These are phyloP conservation scores for Taeniopygia guttata DNA, from an alignment of 2,797 vertebrate species.

Conservation along the genomic window DNA sequence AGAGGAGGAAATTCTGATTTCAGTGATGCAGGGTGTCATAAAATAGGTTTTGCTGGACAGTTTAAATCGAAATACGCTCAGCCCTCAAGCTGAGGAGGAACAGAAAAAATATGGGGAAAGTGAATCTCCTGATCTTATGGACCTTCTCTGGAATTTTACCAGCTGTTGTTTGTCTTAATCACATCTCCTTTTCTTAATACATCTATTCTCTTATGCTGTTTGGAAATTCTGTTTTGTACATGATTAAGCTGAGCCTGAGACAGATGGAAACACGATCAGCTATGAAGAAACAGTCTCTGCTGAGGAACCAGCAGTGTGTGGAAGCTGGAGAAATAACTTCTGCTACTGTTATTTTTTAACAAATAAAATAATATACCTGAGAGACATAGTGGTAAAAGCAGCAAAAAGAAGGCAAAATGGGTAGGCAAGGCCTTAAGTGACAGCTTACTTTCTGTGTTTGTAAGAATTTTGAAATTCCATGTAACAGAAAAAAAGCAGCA, in stretches of 20 bases:
- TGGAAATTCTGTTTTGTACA: background rate
- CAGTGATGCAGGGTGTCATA: background rate
- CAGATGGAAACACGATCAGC: slow-evolving; percentile 14
- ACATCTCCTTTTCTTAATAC: background rate
- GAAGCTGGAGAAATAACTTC: background rate
- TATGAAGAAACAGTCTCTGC: background rate
- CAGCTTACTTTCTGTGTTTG: background rate
- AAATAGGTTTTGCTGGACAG: background rate
- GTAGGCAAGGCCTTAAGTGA: background rate
- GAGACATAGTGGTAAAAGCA: background rate
- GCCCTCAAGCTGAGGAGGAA: background rate
- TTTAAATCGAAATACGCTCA: background rate
- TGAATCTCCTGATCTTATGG: background rate
- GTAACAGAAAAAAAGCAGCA: background rate
- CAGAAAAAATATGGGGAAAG: background rate
- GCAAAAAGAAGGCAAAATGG: background rate
- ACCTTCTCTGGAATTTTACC: background rate
- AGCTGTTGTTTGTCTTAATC: background rate
- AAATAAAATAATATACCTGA: background rate
- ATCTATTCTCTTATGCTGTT: background rate
- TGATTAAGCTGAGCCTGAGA: background rate
- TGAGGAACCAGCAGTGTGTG: background rate
- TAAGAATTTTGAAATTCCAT: background rate
- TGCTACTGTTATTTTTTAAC: background rate
- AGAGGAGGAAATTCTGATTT: background rate